Evolutionary conservation across 2,797 vertebrate species (phyloP).

Genomic region (Gallinago nigripennis): DNA sequence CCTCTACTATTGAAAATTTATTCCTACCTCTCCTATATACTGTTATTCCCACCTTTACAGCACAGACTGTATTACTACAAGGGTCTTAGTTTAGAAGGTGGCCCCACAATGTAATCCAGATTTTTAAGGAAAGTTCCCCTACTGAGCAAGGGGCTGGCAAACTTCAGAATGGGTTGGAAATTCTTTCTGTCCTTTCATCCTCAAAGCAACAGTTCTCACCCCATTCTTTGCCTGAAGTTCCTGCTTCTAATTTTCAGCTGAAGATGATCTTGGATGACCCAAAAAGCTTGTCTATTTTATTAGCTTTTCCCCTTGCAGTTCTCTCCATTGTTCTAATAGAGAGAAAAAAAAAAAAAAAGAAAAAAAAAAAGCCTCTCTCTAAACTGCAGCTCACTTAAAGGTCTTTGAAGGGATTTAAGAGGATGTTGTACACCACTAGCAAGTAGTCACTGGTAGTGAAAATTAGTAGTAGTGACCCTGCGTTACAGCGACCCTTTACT

Average conservation of each 20-base stretch:
- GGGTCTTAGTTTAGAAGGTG: not conserved
- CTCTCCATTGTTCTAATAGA: not conserved
- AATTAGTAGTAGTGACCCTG: not conserved
- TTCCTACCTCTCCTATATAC: not conserved
- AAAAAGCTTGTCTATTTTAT: not conserved
- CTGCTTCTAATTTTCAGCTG: not conserved
- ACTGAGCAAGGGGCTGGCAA: not conserved
- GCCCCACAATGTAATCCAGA: not conserved
- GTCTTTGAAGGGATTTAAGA: not conserved
- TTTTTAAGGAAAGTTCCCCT: not conserved
- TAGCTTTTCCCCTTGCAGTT: not conserved
- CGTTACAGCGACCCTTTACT: not conserved
- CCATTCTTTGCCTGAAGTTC: not conserved
- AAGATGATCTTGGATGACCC: not conserved
- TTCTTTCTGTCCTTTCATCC: not conserved
- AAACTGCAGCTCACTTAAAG: not conserved
- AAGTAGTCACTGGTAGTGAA: not conserved
- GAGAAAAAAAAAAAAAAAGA: accelerated
- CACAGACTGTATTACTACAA: not conserved
- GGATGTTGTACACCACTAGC: not conserved
- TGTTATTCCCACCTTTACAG: not conserved
- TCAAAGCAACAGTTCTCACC: not conserved
- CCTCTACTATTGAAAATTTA: not conserved
- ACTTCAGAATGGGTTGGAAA: not conserved
- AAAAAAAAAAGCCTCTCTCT: not conserved